Base-by-base conservation (phyloP, 1,140 invertebrate genomes). In the Tetraneura akinire region DNA sequence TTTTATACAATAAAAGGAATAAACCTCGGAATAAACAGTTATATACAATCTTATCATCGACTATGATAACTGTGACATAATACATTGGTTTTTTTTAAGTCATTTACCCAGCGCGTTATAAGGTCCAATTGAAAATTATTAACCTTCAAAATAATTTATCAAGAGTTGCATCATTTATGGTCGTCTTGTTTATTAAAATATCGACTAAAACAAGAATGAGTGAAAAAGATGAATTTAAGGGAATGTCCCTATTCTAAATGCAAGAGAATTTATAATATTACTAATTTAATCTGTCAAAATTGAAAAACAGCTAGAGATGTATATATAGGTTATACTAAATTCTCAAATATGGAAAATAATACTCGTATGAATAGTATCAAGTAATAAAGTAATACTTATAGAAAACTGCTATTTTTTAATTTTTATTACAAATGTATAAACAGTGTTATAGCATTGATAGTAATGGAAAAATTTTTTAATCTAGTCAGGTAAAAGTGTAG, bases 41-140 rank as follows among this genome's bases (percentile, higher is more conserved):
- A 16, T 47, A 68, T 21, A n/a, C 21, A 47, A 47, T 47, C 66
- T 13, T 68, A 26, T 68, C 66, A 47, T 68, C 14, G 64, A 68
- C 64, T 45, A 42, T 32, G 10, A 66, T n/a, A 47, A 68, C 45
- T n/a, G 37, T 68, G 1, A 3, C 11, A 18, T 66, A 21, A 42
- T 9, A 68, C 21, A 2, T 47, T 18, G 13, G 16, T 37, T 47
- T 14, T 37, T n/a, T 23, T 68, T n/a, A 29, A 10, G n/a, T 66
- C 13, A 18, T 23, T 18, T n/a, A 51, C 6, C 13, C 68, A 37
- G 8, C 47, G 16, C 21, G 3, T 21, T 70, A 32, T 64, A 29
- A 16, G 68, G 68, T 51, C 10, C 45, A 51, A 71, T 71, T 71
- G 29, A 71, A 51, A 71, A 51, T 71, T 71, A 71, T 71, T 71